A percentile compares a stretch with the other conserved stretches of the same genome.
These are phyloP conservation scores for Xestoiulus laeticollis DNA, from an alignment of 2,888 invertebrate genomes.

Conservation along the genomic window DNA sequence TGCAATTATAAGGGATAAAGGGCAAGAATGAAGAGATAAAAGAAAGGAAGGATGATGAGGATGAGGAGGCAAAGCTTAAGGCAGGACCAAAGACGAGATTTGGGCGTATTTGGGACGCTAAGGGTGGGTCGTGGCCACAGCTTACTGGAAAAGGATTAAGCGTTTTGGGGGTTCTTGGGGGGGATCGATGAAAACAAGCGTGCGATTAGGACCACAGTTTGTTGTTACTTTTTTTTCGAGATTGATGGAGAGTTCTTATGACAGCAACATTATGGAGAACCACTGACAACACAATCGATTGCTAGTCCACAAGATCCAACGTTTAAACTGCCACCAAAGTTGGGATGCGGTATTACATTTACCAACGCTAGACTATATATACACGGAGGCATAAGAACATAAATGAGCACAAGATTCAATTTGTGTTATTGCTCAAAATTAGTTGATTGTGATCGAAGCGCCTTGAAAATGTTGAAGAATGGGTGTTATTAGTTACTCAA, in stretches of 20 bases:
- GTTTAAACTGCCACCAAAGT: not conserved
- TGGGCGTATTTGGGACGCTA: not conserved
- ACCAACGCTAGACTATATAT: not conserved
- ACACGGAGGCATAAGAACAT: not conserved
- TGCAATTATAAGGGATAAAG: conserved; percentile 34
- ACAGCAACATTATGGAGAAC: conserved; percentile 36
- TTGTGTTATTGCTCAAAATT: no score
- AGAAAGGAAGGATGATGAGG: conserved; percentile 28
- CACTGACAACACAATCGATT: conserved; percentile 28
- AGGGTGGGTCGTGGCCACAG: not conserved
- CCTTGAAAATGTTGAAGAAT: no score
- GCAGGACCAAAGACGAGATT: not conserved
- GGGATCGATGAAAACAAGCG: conserved; percentile 12
- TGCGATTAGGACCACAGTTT: conserved; percentile 13
- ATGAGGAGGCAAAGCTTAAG: not conserved
- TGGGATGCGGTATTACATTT: not conserved
- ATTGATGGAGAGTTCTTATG: conserved; percentile 34
- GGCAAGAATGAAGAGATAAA: conserved; percentile 31
- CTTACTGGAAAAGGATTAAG: not conserved
- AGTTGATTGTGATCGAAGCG: no score
- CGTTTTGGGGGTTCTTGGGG: not conserved
- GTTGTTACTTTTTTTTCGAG: not conserved
- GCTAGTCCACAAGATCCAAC: not conserved
- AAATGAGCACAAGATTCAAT: no score
- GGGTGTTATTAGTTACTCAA: no score